Conservation (phyloP, 2,888 invertebrate species). For the Dryobotodes eremita region DNA sequence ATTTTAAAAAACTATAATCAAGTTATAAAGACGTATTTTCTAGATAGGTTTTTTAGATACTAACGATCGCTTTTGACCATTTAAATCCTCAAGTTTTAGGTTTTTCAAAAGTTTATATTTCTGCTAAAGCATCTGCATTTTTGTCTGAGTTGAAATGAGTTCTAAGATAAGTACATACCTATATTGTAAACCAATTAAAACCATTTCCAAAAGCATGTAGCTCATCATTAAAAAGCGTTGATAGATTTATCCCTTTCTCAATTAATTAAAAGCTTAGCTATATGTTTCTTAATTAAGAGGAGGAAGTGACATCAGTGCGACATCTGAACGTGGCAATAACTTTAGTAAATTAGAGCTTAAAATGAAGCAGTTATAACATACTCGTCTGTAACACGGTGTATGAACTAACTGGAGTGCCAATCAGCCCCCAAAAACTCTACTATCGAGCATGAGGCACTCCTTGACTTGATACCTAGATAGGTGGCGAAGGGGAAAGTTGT, state of each 20-base stretch:
- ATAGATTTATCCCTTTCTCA: constrained; percentile 18
- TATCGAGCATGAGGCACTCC: background rate
- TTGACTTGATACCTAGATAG: background rate
- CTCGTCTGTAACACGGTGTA: constrained; percentile 37
- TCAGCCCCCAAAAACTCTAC: background rate
- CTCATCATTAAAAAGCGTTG: constrained; percentile 17
- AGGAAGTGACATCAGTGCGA: constrained; percentile 43
- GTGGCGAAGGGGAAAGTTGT: background rate
- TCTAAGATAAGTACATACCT: background rate
- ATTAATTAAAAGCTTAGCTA: constrained; percentile 34
- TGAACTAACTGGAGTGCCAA: constrained; percentile 26
- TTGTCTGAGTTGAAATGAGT: background rate
- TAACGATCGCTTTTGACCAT: background rate
- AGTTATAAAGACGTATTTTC: background rate
- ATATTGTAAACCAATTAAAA: constrained; percentile 4
- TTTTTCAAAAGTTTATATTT: background rate
- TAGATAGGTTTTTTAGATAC: background rate
- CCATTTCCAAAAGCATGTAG: background rate
- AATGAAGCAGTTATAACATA: constrained; percentile 68
- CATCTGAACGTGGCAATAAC: constrained; percentile 53
- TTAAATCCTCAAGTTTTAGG: too few relatives aligned
- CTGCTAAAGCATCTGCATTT: background rate
- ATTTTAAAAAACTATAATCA: background rate
- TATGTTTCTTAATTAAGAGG: constrained; percentile 46
- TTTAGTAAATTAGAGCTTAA: constrained; percentile 69